phyloP scores from a whole-genome alignment of 2,113 vertebrate genomes.

The Raja brachyura region DNA sequence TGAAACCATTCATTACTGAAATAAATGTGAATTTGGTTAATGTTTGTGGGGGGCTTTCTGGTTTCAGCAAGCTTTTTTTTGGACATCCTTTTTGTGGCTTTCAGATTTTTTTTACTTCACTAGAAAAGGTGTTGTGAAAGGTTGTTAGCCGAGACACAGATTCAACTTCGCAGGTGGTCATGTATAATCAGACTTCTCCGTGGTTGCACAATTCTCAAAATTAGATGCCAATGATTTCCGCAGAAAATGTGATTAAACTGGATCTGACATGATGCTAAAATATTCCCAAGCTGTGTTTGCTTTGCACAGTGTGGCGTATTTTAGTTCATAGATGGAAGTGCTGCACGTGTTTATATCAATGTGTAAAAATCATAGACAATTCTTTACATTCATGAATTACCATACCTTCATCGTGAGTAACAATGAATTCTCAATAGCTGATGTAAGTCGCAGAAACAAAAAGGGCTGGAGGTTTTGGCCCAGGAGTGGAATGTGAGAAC shows the following conservation, averaged over 20 bases:
- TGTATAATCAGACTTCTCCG: not conserved
- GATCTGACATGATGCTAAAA: not conserved
- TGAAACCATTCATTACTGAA: conserved; percentile 38
- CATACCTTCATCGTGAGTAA: not conserved
- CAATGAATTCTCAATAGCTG: not conserved
- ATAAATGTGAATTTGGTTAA: conserved; percentile 27
- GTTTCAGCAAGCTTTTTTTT: conserved; percentile 18
- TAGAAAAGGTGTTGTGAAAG: not conserved
- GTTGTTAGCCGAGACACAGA: too few species aligned
- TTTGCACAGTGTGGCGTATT: not conserved
- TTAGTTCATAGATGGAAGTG: not conserved
- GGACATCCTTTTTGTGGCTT: not conserved
- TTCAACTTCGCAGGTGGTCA: not conserved
- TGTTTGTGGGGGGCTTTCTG: not conserved
- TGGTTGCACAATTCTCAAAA: not conserved
- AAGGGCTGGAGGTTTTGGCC: not conserved
- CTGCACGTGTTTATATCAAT: conserved; percentile 2
- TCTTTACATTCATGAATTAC: conserved; percentile 21
- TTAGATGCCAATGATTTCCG: conserved; percentile 30
- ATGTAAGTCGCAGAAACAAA: not conserved
- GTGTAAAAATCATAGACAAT: conserved; percentile 16
- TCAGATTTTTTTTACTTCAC: not conserved
- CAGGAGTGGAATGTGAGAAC: not conserved
- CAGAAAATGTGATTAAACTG: not conserved
- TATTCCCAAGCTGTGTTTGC: not conserved